These are phyloP conservation scores for Leucopsar rothschildi DNA, from an alignment of 2,113 vertebrate species.

Conservation along the genomic window DNA sequence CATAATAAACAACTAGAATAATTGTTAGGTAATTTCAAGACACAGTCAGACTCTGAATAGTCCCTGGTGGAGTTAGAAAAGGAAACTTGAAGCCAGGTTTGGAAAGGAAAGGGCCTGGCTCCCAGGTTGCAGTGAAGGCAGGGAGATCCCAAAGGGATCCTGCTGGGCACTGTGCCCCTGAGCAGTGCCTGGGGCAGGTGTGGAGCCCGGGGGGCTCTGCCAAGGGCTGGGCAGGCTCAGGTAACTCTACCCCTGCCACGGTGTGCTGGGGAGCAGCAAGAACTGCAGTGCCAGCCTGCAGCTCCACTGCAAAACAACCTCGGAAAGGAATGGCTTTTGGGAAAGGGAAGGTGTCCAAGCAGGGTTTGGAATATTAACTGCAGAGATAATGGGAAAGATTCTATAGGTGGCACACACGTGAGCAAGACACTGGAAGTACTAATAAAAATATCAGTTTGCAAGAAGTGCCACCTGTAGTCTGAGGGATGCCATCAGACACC, in stretches of 20 bases:
- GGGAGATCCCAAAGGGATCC: background rate
- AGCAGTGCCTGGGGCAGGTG: background rate
- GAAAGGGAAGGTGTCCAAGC: background rate
- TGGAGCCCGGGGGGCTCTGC: background rate
- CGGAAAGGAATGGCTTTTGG: background rate
- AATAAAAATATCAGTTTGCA: background rate
- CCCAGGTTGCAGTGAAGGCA: background rate
- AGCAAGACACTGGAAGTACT: background rate
- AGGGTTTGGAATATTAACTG: background rate
- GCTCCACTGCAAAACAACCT: fast-evolving
- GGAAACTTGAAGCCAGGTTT: background rate
- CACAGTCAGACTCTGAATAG: background rate
- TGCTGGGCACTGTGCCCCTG: background rate
- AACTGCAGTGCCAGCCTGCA: background rate
- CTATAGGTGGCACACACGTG: background rate
- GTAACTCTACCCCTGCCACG: fast-evolving
- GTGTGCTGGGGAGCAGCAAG: background rate
- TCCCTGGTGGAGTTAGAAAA: background rate
- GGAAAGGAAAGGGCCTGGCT: background rate
- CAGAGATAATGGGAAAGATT: background rate
- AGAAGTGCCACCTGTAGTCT: background rate
- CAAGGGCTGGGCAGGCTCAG: background rate
- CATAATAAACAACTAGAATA: background rate
- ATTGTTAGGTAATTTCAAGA: background rate
- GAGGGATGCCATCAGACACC: background rate